phyloP scores from a whole-genome alignment of 2,113 vertebrate species.

The Leptodactylus fuscus region DNA sequence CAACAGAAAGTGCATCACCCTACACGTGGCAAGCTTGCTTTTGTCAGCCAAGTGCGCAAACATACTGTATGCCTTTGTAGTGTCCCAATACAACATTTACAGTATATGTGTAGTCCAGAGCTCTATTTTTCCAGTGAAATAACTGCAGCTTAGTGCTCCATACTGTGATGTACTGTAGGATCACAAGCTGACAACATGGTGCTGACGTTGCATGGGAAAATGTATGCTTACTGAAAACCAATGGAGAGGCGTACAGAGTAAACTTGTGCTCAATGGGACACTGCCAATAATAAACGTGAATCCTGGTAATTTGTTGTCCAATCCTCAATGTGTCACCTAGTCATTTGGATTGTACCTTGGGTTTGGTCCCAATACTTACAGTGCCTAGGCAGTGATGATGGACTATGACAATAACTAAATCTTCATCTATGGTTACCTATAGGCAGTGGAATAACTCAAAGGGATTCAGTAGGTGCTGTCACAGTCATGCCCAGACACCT shows the following conservation, averaged over 20 bases:
- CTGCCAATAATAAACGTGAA: not conserved
- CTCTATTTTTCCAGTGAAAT: not conserved
- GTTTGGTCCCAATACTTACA: too few relatives aligned
- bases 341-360: not conserved
- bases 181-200: not conserved
- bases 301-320: not conserved
- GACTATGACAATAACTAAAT: too few relatives aligned
- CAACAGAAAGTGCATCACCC: not conserved
- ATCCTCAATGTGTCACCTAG: not conserved
- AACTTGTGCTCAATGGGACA: not conserved
- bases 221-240: not conserved
- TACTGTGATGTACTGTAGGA: too few relatives aligned
- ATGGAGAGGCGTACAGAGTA: not conserved
- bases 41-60: not conserved
- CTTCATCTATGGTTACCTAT: too few relatives aligned
- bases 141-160: not conserved
- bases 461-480: too few relatives aligned
- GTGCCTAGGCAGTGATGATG: not conserved
- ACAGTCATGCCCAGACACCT: too few relatives aligned
- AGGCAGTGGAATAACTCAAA: too few relatives aligned
- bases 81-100: not conserved
- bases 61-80: not conserved
- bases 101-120: not conserved
- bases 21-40: constrained; percentile 2
- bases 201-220: constrained; percentile 8